Conservation (phyloP, 2,888 invertebrate species). For the Cheilosia vernalis region DNA sequence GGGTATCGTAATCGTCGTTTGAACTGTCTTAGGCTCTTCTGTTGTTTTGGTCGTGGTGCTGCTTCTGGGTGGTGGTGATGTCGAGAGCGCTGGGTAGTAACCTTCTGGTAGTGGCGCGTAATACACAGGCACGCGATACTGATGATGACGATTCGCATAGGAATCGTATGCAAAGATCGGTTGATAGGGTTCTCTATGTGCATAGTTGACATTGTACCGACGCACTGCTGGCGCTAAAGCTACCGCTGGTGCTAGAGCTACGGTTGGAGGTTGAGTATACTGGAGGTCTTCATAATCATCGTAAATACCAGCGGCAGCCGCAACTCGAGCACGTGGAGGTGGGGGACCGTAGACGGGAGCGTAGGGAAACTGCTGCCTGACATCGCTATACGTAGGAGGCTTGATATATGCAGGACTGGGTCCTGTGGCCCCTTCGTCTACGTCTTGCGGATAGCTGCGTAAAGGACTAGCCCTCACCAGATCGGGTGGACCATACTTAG, state of each 20-base stretch:
- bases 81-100: conserved; percentile 39
- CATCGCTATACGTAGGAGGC: conserved; percentile 35
- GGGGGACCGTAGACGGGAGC: conserved; percentile 62
- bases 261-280: conserved; percentile 32
- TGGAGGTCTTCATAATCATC: conserved; percentile 62
- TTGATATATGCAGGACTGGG: conserved; percentile 2
- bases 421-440: conserved; percentile 38
- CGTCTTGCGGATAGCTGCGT: conserved; percentile 47
- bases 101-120: conserved; percentile 53
- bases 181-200: conserved; percentile 53
- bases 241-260: background rate
- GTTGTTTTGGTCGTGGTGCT: conserved; percentile 29
- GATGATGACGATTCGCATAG: conserved; percentile 33
- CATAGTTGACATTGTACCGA: conserved; percentile 59
- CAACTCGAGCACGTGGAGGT: conserved; percentile 56
- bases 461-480: conserved; percentile 30
- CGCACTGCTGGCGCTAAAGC: conserved; percentile 18
- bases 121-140: conserved; percentile 58
- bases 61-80: background rate
- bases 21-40: conserved; percentile 7
- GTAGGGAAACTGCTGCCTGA: conserved; percentile 41
- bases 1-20: background rate
- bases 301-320: conserved; percentile 66
- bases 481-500: conserved; percentile 63
- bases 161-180: conserved; percentile 35